Evolutionary conservation across 2,797 vertebrate species (phyloP), one percentile per base, ranked within the genome.

Genomic region (Graptemys geographica): DNA sequence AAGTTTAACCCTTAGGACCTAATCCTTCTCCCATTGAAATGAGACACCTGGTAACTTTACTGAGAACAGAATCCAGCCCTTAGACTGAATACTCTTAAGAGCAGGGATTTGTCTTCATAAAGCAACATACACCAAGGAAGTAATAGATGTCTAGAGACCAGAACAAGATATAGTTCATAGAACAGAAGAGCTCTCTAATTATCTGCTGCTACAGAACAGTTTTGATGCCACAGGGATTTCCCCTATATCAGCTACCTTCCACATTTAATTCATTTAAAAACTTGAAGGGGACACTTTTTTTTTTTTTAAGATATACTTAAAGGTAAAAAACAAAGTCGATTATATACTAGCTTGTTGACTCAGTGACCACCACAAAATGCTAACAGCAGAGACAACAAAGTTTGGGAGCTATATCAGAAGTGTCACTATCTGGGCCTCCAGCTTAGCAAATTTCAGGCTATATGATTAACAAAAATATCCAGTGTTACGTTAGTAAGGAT

Each of bases 91-190:
- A 3, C 8, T 2, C 3, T 5, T 72, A 52, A 33, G 51, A 65
- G 6, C 41, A 37, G 28, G 11, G 10, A 11, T 44, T 28, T 76
- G 23, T 44, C 12, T n/a, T 52, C 79, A 44, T 12, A 47, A 25
- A 85, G 41, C 13, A 55, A n/a, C 5, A 16, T 0, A 0, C 3
- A 9, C 0, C 0, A 62, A 33, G 31, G 31, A 62, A 33, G 18
- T 57, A 57, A 57, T 18, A 18, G 31, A 33, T 33, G 13, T 62
- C 31, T 62, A 62, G 15, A 62, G 31, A 33, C 31, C 59, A 62
- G 31, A 33, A 62, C 59, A 62, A 62, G 18, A 62, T 33, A 62
- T 33, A 33, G 13, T 33, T 33, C 31, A 62, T 62, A 41, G 37
- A 41, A 41, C 37, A 72, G 23, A 72, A 41, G 19, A 41, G 69